Evolutionary conservation across 2,888 invertebrate genomes (phyloP).

Genomic region (Drosophila macrothrix): DNA sequence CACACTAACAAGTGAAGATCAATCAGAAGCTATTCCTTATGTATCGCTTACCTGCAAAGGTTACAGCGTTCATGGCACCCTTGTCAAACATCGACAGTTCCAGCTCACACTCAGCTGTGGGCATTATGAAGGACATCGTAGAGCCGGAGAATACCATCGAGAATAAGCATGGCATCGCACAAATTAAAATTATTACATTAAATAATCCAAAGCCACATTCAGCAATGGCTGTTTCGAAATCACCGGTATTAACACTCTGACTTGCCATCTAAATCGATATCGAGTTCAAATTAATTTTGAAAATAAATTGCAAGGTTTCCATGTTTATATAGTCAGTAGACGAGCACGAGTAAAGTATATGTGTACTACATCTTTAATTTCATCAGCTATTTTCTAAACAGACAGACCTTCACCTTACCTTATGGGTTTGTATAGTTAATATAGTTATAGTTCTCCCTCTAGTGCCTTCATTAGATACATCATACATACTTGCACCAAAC

Average conservation of each 20-base stretch:
- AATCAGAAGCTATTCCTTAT: background rate
- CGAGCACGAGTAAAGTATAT: background rate
- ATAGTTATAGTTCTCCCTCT: no score
- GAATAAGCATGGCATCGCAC: constrained; percentile 88
- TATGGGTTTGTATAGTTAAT: background rate
- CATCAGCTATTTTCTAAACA: background rate
- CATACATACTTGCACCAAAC: background rate
- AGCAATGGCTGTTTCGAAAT: constrained; percentile 90
- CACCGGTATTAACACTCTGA: constrained; percentile 81
- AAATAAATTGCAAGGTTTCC: constrained; percentile 13
- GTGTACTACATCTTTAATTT: background rate
- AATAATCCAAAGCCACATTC: constrained; percentile 90
- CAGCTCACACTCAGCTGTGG: constrained; percentile 90
- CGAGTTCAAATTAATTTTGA: constrained; percentile 48
- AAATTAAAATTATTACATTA: constrained; percentile 87
- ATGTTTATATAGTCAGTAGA: background rate
- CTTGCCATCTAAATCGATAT: constrained; percentile 33
- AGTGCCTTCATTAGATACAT: background rate
- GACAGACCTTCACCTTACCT: background rate
- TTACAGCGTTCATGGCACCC: constrained; percentile 89
- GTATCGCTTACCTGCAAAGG: constrained; percentile 88
- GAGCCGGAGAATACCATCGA: constrained; percentile 89
- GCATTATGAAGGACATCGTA: constrained; percentile 89
- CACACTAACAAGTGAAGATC: constrained; percentile 23
- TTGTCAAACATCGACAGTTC: constrained; percentile 88